These are phyloP conservation scores for Bellardia pandia DNA, from an alignment of 2,888 invertebrate genomes.

Conservation along the genomic window DNA sequence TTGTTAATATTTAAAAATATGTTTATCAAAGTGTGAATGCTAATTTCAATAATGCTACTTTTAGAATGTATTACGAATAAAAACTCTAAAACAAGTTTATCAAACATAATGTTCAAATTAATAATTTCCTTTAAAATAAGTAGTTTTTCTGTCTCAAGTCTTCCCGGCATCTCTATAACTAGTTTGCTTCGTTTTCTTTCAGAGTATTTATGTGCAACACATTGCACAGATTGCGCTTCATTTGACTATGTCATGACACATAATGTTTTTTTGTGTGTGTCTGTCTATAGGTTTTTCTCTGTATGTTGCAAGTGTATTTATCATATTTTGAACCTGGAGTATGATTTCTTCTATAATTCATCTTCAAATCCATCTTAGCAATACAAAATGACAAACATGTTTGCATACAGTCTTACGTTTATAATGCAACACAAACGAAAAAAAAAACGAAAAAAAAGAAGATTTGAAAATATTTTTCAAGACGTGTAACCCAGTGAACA, in stretches of 20 bases:
- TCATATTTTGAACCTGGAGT: slow-evolving; percentile 18
- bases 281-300: not conserved
- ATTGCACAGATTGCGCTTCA: slow-evolving; percentile 39
- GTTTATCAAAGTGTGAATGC: too few relatives aligned
- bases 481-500: too few relatives aligned
- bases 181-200: slow-evolving; percentile 1
- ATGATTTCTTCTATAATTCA: slow-evolving; percentile 21
- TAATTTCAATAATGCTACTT: too few relatives aligned
- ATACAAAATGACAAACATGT: slow-evolving; percentile 40
- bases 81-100: too few relatives aligned
- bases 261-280: slow-evolving; percentile 1
- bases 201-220: not conserved
- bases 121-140: not conserved
- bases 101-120: too few relatives aligned
- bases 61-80: too few relatives aligned
- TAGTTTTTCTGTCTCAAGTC: slow-evolving; percentile 5
- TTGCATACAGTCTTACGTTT: not conserved
- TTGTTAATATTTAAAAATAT: too few relatives aligned
- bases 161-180: not conserved
- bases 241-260: slow-evolving; percentile 39
- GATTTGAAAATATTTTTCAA: not conserved
- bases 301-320: slow-evolving; percentile 16
- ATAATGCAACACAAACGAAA: not conserved
- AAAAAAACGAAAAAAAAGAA: not conserved
- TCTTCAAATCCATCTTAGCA: slow-evolving; percentile 41